These are phyloP conservation scores for Pristionchus arcanus DNA, from an alignment of 2,888 invertebrate genomes.

Conservation along the genomic window DNA sequence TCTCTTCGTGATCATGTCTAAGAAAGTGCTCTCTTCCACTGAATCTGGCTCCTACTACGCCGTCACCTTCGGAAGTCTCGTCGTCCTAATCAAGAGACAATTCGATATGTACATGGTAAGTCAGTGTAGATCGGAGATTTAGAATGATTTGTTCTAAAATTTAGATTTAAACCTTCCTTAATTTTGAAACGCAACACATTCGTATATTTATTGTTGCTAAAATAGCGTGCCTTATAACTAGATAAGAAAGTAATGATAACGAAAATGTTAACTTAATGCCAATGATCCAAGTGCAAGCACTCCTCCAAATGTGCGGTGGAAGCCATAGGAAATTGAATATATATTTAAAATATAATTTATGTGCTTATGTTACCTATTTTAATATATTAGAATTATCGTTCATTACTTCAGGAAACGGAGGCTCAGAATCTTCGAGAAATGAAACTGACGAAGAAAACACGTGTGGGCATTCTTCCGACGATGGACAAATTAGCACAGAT, in stretches of 20 bases:
- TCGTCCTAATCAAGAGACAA: slow-evolving; percentile 91
- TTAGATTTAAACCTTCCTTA: no score
- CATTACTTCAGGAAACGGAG: slow-evolving; percentile 65
- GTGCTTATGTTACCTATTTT: no score
- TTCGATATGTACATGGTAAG: slow-evolving; percentile 91
- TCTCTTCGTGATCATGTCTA: slow-evolving; percentile 91
- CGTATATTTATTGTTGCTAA: no score
- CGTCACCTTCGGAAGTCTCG: slow-evolving; percentile 88
- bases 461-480: slow-evolving; percentile 75
- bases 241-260: neutral
- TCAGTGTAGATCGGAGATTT: no score
- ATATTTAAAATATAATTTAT: no score
- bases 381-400: neutral
- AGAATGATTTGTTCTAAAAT: no score
- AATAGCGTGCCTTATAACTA: no score
- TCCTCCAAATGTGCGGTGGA: neutral
- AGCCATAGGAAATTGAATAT: no score
- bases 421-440: slow-evolving; percentile 64
- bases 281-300: no score
- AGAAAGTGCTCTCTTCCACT: slow-evolving; percentile 84
- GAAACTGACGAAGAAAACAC: slow-evolving; percentile 68
- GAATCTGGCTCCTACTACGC: slow-evolving; percentile 89
- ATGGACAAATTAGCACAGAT: slow-evolving; percentile 82
- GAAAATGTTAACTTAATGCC: neutral
- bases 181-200: no score